Evolutionary conservation across 2,113 vertebrate genomes (phyloP), one percentile per base, ranked within the genome.

Genomic region (Pao palembangensis): DNA sequence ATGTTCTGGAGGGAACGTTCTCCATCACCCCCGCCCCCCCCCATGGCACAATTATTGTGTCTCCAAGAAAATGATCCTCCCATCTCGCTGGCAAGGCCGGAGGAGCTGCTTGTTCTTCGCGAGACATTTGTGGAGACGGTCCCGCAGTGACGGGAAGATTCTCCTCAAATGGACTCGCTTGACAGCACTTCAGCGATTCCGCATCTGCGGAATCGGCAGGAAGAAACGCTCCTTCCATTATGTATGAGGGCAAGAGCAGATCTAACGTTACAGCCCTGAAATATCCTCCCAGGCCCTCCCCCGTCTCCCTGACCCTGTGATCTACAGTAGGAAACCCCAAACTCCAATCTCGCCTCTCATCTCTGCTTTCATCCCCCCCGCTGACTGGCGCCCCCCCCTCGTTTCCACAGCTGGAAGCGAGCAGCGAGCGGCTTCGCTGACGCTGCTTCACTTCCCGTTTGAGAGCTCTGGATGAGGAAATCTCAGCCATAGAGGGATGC

Each of bases 251-350:
- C 55, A 73, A 52, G 50, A 71, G 34, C 4, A 52, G 70, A 75
- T 71, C 69, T 25, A 75, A 74, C 66, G 69, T 79, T 43, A 64
- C 34, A 38, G 54, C 18, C 19, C 1, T 62, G 25, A 48, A 52
- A 15, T 12, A 38, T 12, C 8, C 34, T 38, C 34, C 25, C 25
- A 28, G 25, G 5, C 25, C 53, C 55, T 23, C 21, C 52, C 53
- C 21, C 44, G 41, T 17, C 6, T 48, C 52, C 51, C 65, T 71
- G 57, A 61, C 68, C 61, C 74, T 76, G 75, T 57, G 61, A 78
- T 77, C 55, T 83, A 55, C 71, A 64, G 44, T 16, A 62, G 73
- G 58, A 81, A 82, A 76, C 58, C 66, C 62, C 73, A 81, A 82
- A 76, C 58, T 62, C 62, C 73, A 70, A 62, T 70, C 55, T 56